phyloP scores from a whole-genome alignment of 2,797 vertebrate species.

The Anableps anableps region DNA sequence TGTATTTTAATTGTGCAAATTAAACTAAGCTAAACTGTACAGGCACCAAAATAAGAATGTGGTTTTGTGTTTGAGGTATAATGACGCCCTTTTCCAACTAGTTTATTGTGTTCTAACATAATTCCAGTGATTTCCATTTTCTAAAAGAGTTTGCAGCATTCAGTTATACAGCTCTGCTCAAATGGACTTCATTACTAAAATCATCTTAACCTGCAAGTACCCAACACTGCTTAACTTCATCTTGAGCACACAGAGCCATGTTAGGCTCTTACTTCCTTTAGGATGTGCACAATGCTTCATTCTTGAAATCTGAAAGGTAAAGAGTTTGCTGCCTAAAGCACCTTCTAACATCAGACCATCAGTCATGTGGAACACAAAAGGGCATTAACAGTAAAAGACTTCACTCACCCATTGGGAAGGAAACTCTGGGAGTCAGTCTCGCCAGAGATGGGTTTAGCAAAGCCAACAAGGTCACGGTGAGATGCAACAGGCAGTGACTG shows the following conservation, averaged over 20 bases:
- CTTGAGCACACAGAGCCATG: not conserved
- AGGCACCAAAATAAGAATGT: too few relatives aligned
- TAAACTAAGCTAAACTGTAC: too few relatives aligned
- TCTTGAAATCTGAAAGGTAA: not conserved
- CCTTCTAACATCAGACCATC: not conserved
- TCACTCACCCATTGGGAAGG: constrained; percentile 76
- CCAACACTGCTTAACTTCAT: not conserved
- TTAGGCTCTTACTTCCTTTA: not conserved
- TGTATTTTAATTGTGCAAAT: too few relatives aligned
- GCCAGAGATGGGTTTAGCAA: constrained; percentile 47
- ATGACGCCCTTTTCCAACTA: not conserved
- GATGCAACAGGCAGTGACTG: constrained; percentile 29
- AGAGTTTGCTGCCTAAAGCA: not conserved
- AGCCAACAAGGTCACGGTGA: constrained; percentile 54
- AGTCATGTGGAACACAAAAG: not conserved
- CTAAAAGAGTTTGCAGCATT: not conserved
- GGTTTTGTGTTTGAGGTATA: too few relatives aligned
- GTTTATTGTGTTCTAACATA: not conserved
- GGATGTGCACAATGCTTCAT: not conserved
- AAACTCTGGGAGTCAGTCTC: constrained; percentile 68
- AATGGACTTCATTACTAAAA: not conserved
- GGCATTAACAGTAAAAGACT: not conserved
- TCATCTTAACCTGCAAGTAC: not conserved
- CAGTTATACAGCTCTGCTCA: not conserved
- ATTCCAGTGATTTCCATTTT: not conserved